A percentile compares a stretch with the other conserved stretches of the same genome.
These are phyloP conservation scores for Limanda limanda DNA, from an alignment of 2,113 vertebrate genomes.

Conservation along the genomic window DNA sequence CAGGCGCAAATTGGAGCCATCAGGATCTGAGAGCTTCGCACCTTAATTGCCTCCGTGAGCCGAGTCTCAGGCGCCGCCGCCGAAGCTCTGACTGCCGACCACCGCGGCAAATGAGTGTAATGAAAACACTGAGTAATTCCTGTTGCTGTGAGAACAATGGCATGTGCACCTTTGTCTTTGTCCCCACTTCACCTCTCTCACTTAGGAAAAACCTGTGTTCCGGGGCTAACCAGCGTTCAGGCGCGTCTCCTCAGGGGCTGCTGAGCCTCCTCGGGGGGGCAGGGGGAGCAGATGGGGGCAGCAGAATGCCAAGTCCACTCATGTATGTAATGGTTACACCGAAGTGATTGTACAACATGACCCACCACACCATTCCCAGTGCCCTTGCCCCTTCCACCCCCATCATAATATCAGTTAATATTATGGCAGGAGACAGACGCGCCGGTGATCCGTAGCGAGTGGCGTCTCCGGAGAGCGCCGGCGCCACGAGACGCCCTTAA, in stretches of 20 bases:
- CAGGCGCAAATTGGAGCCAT: neutral
- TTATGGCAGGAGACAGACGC: constrained; percentile 78
- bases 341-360: constrained; percentile 67
- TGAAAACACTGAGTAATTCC: neutral
- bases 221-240: neutral
- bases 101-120: neutral
- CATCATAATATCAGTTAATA: constrained; percentile 82
- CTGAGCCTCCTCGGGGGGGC: neutral
- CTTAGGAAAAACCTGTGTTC: too few relatives aligned
- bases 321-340: constrained; percentile 75
- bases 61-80: neutral
- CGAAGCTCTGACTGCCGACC: neutral
- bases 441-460: constrained; percentile 78
- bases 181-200: neutral
- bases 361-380: constrained; percentile 23
- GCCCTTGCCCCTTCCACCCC: constrained; percentile 51
- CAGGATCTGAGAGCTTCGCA: neutral
- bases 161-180: neutral
- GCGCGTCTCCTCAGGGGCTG: neutral
- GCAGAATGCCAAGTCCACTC: constrained; percentile 63
- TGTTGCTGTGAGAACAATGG: neutral
- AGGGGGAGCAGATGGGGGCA: constrained; percentile 48
- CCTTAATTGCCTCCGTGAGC: neutral
- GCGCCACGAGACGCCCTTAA: constrained; percentile 71
- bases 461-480: constrained; percentile 71